Percentiles rank a stretch among this genome's conserved stretches.
Conservation (phyloP, 2,113 vertebrate genomes). For the Illadopsis cleaveri region DNA sequence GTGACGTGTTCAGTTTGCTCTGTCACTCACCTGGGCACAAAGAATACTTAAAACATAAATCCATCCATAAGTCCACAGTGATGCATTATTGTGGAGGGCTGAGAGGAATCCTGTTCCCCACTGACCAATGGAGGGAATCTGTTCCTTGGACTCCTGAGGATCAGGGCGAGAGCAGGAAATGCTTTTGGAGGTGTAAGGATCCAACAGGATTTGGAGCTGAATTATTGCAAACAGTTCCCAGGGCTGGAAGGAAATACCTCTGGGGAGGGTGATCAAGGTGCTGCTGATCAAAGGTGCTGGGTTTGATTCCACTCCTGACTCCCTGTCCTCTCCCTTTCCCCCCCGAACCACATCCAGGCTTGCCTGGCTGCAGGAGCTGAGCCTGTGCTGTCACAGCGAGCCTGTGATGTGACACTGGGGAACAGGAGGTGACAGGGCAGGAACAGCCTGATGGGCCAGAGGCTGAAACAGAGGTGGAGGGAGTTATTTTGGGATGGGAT, state of each 20-base stretch:
- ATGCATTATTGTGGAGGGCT: neutral
- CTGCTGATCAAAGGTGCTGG: neutral
- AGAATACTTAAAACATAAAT: neutral
- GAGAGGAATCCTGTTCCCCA: neutral
- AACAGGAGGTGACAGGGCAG: constrained; percentile 33
- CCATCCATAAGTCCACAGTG: neutral
- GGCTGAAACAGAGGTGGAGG: constrained; percentile 8
- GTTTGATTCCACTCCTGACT: neutral
- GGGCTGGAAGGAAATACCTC: neutral
- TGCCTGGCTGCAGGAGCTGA: neutral
- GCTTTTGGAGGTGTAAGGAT: neutral
- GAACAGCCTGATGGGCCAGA: neutral
- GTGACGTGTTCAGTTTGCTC: neutral
- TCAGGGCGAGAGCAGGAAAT: neutral
- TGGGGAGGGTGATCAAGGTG: neutral
- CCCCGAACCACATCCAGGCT: accelerated
- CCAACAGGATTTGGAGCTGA: neutral
- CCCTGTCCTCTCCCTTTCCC: neutral
- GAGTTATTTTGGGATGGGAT: constrained; percentile 41
- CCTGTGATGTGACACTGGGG: neutral
- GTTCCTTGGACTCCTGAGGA: neutral
- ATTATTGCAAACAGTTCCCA: neutral
- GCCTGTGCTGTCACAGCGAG: neutral
- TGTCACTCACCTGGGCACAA: neutral
- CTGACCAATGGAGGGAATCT: accelerated